Base-by-base conservation (phyloP, 2,113 vertebrate genomes). In the Phalacrocorax brasilianus region DNA sequence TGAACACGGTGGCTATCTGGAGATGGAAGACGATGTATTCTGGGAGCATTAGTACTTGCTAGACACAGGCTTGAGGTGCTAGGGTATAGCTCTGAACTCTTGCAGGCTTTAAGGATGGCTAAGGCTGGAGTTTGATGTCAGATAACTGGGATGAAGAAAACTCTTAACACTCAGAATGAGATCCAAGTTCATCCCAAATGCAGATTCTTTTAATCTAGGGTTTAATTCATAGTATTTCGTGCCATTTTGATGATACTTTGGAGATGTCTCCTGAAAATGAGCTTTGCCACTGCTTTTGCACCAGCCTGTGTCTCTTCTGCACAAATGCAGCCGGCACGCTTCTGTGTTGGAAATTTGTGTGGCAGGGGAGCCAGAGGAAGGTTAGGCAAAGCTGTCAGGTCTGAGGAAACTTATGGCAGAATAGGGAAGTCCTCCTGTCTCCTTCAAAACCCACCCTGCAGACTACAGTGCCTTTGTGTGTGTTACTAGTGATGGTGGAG, bases 221-320 rank as follows among this genome's bases (percentile, higher is more conserved):
- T 55, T 90, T 94, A 61, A 79, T 47, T 88, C 6, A 5, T 35
- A 49, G 45, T 38, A 14, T 45, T 61, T 71, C 6, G 33, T 42
- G 47, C 12, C 17, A 2, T 19, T 85, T 67, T 58, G 40, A 14
- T 66, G 53, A 8, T 35, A 26, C 4, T 35, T 88, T 12, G 24
- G 24, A n/a, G 45, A n/a, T 50, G 2, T 70, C 9, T 75, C 6
- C 44, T 53, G 49, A 27, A 72, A 84, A 63, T 27, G 3, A 73
- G 6, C 9, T 88, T 72, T 84, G 17, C 32, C 20, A 40, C 47
- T 9, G 17, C 2, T 0, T 62, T 92, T 66, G 10, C 23, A 27
- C 11, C 19, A n/a, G 12, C 0, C 0, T 4, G 7, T 26, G 8
- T 20, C 21, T 42, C 45, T 76, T 66, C 59, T 81, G 65, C 44